Conservation (phyloP, 2,888 invertebrate genomes). For the Pristionchus fissidentatus region DNA sequence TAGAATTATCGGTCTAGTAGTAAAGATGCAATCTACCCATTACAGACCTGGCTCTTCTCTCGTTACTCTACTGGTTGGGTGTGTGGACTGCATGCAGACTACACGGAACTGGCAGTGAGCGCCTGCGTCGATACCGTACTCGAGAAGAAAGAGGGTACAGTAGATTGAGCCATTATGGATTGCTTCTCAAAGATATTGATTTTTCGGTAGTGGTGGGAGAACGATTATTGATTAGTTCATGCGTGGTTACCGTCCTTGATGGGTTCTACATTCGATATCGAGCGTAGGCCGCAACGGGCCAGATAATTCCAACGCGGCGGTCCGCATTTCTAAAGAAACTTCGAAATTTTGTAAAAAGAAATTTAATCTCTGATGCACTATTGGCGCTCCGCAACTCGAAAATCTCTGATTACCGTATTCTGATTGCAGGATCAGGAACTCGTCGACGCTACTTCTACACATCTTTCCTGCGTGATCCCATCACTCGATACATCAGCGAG, state of each 20-base stretch:
- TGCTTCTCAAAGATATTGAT: neutral
- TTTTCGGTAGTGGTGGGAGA: neutral
- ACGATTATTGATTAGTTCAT: too few relatives aligned
- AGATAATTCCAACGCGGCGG: too few relatives aligned
- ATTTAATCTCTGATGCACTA: too few relatives aligned
- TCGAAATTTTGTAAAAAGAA: too few relatives aligned
- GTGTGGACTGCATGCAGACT: constrained; percentile 91
- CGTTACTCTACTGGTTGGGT: constrained; percentile 96
- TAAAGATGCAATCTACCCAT: too few relatives aligned
- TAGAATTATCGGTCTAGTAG: too few relatives aligned
- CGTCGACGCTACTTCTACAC: constrained; percentile 90
- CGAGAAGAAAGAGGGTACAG: constrained; percentile 85
- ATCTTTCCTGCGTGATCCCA: constrained; percentile 92
- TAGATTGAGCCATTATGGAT: neutral
- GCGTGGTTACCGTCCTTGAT: too few relatives aligned
- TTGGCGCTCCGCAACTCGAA: too few relatives aligned
- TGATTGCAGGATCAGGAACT: constrained; percentile 75
- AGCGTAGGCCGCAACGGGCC: too few relatives aligned
- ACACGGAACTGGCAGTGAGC: constrained; percentile 89
- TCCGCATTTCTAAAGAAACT: too few relatives aligned
- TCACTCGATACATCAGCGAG: constrained; percentile 93
- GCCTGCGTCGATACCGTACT: constrained; percentile 91
- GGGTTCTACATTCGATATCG: too few relatives aligned
- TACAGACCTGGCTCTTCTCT: constrained; percentile 92
- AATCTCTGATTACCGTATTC: neutral